Percentiles rank a stretch among this genome's conserved stretches.
Conservation (phyloP, 2,888 invertebrate species). For the Tetrapedia diversipes region DNA sequence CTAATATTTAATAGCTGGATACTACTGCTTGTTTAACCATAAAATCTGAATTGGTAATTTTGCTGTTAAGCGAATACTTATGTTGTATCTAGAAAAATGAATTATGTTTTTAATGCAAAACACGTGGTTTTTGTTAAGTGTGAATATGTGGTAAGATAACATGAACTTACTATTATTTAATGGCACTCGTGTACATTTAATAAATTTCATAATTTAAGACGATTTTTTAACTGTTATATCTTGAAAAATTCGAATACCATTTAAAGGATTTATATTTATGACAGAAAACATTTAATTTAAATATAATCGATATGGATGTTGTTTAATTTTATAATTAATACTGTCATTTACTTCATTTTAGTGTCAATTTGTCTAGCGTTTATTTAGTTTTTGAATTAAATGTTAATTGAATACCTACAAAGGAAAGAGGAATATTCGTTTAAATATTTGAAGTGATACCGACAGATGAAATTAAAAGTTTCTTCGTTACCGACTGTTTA, state of each 20-base stretch:
- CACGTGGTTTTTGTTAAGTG: background rate
- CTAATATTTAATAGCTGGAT: background rate
- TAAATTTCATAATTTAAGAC: background rate
- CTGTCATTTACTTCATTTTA: background rate
- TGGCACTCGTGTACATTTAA: background rate
- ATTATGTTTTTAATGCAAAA: background rate
- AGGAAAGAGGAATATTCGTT: background rate
- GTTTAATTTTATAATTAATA: background rate
- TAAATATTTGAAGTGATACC: slow-evolving; percentile 42
- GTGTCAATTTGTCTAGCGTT: background rate
- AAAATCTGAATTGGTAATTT: slow-evolving; percentile 4
- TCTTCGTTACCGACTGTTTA: slow-evolving; percentile 57
- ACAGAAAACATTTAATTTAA: background rate
- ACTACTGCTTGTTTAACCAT: too few species aligned
- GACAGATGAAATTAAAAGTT: slow-evolving; percentile 34
- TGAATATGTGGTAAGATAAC: background rate
- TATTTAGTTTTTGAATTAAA: background rate
- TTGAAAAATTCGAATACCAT: background rate
- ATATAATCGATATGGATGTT: background rate
- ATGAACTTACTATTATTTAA: background rate
- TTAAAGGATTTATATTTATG: background rate
- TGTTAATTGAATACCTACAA: background rate
- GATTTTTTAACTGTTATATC: background rate
- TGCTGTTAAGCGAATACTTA: background rate
- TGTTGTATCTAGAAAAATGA: background rate